phyloP scores from a whole-genome alignment of 2,888 invertebrate genomes.

The Dexiosoma caninum region DNA sequence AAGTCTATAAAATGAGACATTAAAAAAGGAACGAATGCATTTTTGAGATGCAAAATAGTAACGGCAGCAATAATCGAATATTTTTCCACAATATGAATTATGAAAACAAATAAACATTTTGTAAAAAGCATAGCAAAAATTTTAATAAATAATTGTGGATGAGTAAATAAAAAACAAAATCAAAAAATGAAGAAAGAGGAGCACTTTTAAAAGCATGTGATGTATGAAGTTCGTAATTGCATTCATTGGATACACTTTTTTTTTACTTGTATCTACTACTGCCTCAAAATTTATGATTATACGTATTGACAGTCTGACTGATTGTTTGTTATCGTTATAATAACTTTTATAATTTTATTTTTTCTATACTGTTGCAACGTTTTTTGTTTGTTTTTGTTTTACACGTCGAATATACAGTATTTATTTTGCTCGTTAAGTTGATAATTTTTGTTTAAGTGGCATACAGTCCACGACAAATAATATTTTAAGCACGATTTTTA shows the following conservation, averaged over 20 bases:
- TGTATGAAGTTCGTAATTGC: conserved; percentile 28
- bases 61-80: not conserved
- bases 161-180: no score
- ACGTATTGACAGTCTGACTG: conserved; percentile 27
- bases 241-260: conserved; percentile 2
- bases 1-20: not conserved
- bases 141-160: conserved; percentile 25
- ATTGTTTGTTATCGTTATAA: conserved; percentile 35
- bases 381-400: not conserved
- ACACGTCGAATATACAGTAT: not conserved
- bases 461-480: conserved; percentile 21
- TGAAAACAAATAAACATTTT: conserved; percentile 19
- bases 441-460: no score
- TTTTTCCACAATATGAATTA: conserved; percentile 22
- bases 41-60: conserved; percentile 9
- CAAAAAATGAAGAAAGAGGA: conserved; percentile 17
- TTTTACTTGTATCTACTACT: not conserved
- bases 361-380: not conserved
- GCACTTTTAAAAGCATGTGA: conserved; percentile 23
- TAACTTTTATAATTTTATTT: not conserved
- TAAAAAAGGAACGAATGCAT: not conserved
- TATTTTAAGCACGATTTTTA: no score
- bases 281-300: conserved; percentile 1
- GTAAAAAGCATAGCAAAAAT: not conserved
- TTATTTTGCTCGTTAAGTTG: no score